A percentile compares a stretch with the other conserved stretches of the same genome.
These are phyloP conservation scores for Branchinecta lynchi DNA, from an alignment of 1,140 invertebrate genomes.

Conservation along the genomic window DNA sequence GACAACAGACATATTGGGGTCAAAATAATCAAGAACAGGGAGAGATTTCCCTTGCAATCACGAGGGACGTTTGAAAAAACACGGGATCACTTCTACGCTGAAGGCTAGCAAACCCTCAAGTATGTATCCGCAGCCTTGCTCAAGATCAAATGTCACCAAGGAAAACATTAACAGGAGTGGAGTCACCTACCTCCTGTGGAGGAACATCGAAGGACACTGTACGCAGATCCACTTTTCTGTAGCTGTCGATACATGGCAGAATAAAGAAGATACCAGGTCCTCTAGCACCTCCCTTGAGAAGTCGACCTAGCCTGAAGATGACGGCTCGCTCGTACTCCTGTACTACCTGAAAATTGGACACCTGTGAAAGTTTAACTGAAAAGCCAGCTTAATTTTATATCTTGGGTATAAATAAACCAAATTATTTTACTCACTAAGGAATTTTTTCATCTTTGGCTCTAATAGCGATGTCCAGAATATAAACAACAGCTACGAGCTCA, in stretches of 20 bases:
- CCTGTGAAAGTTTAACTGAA: too few relatives aligned
- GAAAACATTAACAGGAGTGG: slow-evolving; percentile 18
- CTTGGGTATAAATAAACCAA: too few relatives aligned
- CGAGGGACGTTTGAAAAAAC: background rate
- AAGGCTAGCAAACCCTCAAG: background rate
- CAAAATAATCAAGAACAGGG: too few relatives aligned
- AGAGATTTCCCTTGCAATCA: too few relatives aligned
- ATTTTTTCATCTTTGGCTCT: too few relatives aligned
- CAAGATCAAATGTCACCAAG: slow-evolving; percentile 19
- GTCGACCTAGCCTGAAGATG: slow-evolving; percentile 69
- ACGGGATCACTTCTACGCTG: background rate
- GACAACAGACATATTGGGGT: too few relatives aligned
- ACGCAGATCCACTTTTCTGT: slow-evolving; percentile 69
- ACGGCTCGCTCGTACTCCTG: slow-evolving; percentile 81
- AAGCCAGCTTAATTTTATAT: too few relatives aligned
- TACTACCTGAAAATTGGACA: slow-evolving; percentile 49
- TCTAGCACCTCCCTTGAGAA: slow-evolving; percentile 74
- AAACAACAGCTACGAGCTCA: too few relatives aligned
- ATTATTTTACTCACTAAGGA: too few relatives aligned
- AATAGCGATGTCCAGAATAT: too few relatives aligned
- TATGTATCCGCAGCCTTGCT: background rate
- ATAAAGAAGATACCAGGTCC: slow-evolving; percentile 80
- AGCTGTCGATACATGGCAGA: slow-evolving; percentile 76
- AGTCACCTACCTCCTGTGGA: slow-evolving; percentile 64
- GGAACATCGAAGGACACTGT: slow-evolving; percentile 81